Evolutionary conservation across 2,888 invertebrate species (phyloP), one percentile per base, ranked within the genome.

Genomic region (Microchrysa polita): DNA sequence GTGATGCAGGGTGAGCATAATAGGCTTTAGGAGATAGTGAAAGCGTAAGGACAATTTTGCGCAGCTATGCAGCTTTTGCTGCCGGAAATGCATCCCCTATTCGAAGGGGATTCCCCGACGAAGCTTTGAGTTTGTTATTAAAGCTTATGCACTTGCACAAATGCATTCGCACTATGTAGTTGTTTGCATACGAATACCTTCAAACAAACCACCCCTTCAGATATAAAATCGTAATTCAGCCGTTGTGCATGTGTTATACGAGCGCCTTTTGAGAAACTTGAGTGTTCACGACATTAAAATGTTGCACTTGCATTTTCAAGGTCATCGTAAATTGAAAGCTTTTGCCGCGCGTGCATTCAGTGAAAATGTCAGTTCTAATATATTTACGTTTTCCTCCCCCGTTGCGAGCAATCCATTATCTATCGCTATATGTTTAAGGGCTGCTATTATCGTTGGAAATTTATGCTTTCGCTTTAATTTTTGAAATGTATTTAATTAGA

Each of bases 291-390:
- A 59, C 59, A 59, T 23, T 5, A 59, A 48, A 48, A n/a, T n/a
- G 55, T 22, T 69, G 69, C 57, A 40, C 67, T 52, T 34, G 69
- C 40, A 40, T 57, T 60, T n/a, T 72, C 72, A 72, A 72, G 72
- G 72, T 72, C 72, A 48, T 5, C 27, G 34, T 69, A 69, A 57
- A 69, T 72, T 60, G 27, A 48, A 72, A 72, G 72, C 72, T 72
- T 60, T 67, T 57, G n/a, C 48, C 22, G 65, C 48, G 65, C 48
- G 65, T 65, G 65, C 65, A 10, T 12, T 34, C 27, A 34, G 4
- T 34, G 27, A 34, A 7, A 34, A 7, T 34, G 27, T 34, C 27
- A 5, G 27, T 34, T 34, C 27, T 34, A 34, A 34, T 34, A 34
- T 34, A 34, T 2, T 34, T 7, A 2, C 27, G n/a, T n/a, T n/a